Evolutionary conservation across 2,797 vertebrate species (phyloP), one percentile per base, ranked within the genome.

Genomic region (Phrynocephalus vlangalii): DNA sequence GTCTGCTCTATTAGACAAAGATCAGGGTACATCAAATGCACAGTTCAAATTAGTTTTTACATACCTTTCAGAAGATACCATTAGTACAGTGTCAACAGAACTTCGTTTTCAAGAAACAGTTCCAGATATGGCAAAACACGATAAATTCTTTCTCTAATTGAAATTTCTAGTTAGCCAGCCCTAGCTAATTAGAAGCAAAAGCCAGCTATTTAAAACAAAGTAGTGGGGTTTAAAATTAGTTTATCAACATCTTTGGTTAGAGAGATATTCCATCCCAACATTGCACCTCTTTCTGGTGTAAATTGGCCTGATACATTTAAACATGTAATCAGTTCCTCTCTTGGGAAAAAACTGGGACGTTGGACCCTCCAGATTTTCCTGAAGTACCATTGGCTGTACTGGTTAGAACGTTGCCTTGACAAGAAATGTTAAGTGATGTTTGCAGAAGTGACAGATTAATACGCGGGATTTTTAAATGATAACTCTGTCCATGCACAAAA

Each of bases 401-500:
- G 73, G 7, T 7, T 76, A 3, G 38, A 71, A 72, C 30, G 86
- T 88, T 38, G 75, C 5, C 1, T 6, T 5, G n/a, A 22, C 6
- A 24, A 1, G 44, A 10, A 33, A 1, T 82, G 22, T 0, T 92
- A 86, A 89, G 75, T 86, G 4, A 2, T 66, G 2, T 2, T 2
- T 63, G 2, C 72, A 73, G 28, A 83, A 86, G 11, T 15, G 48
- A 7, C 24, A 24, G 28, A 38, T 83, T 48, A 44, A 28, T n/a
- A 63, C 81, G 66, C n/a, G 28, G 30, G 22, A 28, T 44, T 3
- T 56, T 28, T 56, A 11, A 75, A 76, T 86, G 28, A 63, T 33
- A 63, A 44, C 76, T 77, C 18, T n/a, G 82, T 77, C 28, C 50
- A 72, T 44, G 44, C 30, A 75, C 84, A 75, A 85, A 77, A 66